These are phyloP conservation scores for Dugesia japonica DNA, from an alignment of 2,888 invertebrate genomes.

Conservation along the genomic window DNA sequence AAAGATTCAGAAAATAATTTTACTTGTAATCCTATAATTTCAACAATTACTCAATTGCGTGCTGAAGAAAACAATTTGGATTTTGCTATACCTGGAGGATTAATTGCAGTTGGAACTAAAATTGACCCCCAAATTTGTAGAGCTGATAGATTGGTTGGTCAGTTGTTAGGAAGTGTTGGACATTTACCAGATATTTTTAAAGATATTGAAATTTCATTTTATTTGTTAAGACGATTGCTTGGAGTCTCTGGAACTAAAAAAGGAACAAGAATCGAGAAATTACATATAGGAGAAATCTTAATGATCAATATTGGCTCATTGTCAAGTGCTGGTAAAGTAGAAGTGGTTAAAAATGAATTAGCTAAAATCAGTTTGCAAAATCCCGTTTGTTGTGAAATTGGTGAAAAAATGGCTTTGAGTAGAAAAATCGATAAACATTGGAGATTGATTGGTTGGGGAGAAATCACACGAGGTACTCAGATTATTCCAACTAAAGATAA, in stretches of 20 bases:
- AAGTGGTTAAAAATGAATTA: no score
- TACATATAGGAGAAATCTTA: slow-evolving; percentile 72
- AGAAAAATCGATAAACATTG: slow-evolving; percentile 97
- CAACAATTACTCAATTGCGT: slow-evolving; percentile 86
- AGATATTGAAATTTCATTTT: slow-evolving; percentile 91
- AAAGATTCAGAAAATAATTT: slow-evolving; percentile 74
- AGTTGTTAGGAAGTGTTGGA: slow-evolving; percentile 85
- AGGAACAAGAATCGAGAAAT: slow-evolving; percentile 81
- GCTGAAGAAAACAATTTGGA: no score
- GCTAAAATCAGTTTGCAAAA: no score
- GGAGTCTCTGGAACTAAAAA: slow-evolving; percentile 97
- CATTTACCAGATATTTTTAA: slow-evolving; percentile 88
- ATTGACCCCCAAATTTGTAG: slow-evolving; percentile 96
- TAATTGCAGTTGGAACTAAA: no score
- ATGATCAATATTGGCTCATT: slow-evolving; percentile 95
- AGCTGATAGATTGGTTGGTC: no score
- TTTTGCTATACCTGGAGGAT: slow-evolving; percentile 95
- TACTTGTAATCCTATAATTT: slow-evolving; percentile 86
- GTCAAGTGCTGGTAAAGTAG: slow-evolving; percentile 84
- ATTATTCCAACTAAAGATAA: slow-evolving; percentile 63
- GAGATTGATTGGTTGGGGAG: no score
- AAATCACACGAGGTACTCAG: slow-evolving; percentile 87
- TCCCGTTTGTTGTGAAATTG: slow-evolving; percentile 93
- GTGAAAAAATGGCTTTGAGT: slow-evolving; percentile 96
- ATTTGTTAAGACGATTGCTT: no score